Evolutionary conservation across 2,113 vertebrate species (phyloP).

Genomic region (Erpornis zantholeuca): DNA sequence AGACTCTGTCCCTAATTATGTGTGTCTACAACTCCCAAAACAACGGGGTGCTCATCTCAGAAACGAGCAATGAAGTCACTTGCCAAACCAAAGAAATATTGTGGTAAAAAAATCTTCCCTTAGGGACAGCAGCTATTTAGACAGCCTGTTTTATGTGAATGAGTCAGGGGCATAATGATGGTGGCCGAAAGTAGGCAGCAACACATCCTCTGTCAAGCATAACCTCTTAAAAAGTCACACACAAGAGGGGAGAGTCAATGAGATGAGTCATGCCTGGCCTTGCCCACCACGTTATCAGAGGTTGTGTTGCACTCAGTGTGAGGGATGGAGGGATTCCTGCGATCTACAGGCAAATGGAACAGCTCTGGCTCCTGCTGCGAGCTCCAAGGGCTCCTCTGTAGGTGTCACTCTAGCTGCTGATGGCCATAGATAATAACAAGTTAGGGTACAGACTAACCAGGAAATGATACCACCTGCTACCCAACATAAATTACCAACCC

Average conservation of each 20-base stretch:
- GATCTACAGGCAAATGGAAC: neutral
- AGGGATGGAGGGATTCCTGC: neutral
- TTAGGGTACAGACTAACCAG: conserved; percentile 37
- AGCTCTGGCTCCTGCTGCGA: neutral
- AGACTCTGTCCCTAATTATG: neutral
- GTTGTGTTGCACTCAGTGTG: neutral
- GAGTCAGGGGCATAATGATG: neutral
- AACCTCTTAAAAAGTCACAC: neutral
- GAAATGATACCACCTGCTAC: conserved; percentile 52
- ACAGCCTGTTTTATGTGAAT: neutral
- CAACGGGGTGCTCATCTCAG: neutral
- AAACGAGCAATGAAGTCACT: neutral
- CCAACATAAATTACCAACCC: conserved; percentile 30
- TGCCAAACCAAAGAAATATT: neutral
- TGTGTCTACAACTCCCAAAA: neutral
- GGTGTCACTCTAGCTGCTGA: conserved; percentile 44
- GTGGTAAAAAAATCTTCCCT: neutral
- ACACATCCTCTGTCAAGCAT: neutral
- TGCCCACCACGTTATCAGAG: neutral
- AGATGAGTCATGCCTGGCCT: neutral
- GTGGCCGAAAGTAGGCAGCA: neutral
- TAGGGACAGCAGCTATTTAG: neutral
- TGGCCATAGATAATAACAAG: conserved; percentile 53
- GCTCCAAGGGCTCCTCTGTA: neutral
- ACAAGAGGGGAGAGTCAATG: neutral